phyloP scores from a whole-genome alignment of 92 coral and sea anemone species.

The Zoanthus gigantus region DNA sequence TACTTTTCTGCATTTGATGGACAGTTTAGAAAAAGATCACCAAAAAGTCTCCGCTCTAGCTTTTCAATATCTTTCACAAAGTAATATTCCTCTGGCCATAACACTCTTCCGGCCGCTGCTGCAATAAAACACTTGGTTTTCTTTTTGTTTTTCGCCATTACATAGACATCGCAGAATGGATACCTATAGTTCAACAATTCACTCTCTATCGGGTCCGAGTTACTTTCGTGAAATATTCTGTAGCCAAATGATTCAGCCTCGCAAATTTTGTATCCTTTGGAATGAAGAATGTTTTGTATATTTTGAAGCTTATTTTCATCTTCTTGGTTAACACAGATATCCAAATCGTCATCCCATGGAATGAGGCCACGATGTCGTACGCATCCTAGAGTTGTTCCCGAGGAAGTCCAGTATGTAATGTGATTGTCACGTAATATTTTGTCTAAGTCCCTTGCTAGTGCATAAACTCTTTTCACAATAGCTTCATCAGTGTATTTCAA shows the following conservation, averaged over 20 bases:
- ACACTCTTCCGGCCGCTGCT: constrained; percentile 40
- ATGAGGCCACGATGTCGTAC: constrained; percentile 72
- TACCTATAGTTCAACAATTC: constrained; percentile 55
- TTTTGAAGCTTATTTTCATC: constrained; percentile 59
- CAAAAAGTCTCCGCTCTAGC: constrained; percentile 63
- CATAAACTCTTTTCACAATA: constrained; percentile 64
- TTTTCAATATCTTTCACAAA: constrained; percentile 59
- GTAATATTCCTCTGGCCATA: constrained; percentile 77
- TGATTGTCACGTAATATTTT: constrained; percentile 40
- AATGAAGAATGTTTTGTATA: constrained; percentile 12
- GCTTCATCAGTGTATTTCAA: constrained; percentile 63
- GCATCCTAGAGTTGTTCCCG: constrained; percentile 77
- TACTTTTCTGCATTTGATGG: constrained; percentile 75
- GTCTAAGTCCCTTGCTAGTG: constrained; percentile 68
- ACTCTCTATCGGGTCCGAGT: constrained; percentile 53
- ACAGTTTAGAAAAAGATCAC: constrained; percentile 74
- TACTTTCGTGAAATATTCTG: constrained; percentile 63
- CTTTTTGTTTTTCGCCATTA: constrained; percentile 61
- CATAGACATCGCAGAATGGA: constrained; percentile 78
- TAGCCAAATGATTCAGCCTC: constrained; percentile 69
- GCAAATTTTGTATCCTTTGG: constrained; percentile 54
- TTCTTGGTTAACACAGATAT: constrained; percentile 65
- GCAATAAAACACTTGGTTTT: constrained; percentile 38
- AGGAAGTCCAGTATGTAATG: constrained; percentile 70
- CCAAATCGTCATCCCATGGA: constrained; percentile 85